phyloP scores from a whole-genome alignment of 2,113 vertebrate species.

The Otolemur garnettii region DNA sequence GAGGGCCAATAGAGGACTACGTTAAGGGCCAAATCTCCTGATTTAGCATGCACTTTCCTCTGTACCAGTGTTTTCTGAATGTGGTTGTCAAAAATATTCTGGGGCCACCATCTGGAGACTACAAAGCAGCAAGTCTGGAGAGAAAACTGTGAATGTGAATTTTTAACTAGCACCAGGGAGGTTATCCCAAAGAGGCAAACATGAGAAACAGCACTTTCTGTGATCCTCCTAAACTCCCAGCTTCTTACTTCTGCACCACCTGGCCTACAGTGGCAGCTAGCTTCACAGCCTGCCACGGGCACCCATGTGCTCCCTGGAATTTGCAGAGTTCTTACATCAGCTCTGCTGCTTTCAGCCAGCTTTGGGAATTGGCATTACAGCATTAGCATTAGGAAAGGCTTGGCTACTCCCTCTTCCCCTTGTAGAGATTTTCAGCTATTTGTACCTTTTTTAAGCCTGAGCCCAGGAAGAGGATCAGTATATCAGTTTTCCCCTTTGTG shows the following conservation, averaged over 20 bases:
- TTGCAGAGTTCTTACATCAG: not conserved
- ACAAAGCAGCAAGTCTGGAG: not conserved
- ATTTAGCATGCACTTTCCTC: not conserved
- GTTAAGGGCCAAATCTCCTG: not conserved
- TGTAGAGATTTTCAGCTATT: not conserved
- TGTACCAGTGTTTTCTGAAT: not conserved
- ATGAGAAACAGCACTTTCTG: not conserved
- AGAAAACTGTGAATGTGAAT: not conserved
- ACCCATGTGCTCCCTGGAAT: not conserved
- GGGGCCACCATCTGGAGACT: not conserved
- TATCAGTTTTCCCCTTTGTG: not conserved
- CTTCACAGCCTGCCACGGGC: not conserved
- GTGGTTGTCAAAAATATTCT: not conserved
- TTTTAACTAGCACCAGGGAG: not conserved
- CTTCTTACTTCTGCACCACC: not conserved
- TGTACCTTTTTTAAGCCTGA: not conserved
- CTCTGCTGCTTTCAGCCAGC: not conserved
- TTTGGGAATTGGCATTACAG: not conserved
- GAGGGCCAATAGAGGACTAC: not conserved
- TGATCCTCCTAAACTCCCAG: not conserved
- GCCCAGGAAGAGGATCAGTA: not conserved
- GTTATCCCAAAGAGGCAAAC: not conserved
- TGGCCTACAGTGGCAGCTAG: not conserved
- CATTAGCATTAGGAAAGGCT: not conserved
- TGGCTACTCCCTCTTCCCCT: not conserved